These are phyloP conservation scores for Clarias platycephalus DNA, from an alignment of 2,797 vertebrate species.

Conservation along the genomic window DNA sequence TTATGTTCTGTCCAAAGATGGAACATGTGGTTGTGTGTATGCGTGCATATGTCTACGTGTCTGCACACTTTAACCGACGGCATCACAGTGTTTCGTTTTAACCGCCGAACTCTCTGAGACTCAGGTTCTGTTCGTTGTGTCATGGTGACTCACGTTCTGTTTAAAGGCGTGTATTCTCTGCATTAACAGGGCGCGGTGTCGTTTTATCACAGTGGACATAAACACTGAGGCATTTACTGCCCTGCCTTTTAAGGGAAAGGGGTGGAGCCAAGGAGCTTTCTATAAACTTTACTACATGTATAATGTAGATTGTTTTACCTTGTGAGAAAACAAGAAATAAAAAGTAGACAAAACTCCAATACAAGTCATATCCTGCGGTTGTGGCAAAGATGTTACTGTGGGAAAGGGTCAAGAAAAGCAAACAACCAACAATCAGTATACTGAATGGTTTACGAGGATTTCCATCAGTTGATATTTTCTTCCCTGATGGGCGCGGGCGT, in stretches of 20 bases:
- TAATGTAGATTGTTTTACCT: not conserved
- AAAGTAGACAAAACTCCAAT: not conserved
- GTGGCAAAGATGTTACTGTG: too few species aligned
- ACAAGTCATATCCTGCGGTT: not conserved
- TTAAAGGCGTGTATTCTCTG: not conserved
- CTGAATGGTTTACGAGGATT: too few species aligned
- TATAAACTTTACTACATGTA: not conserved
- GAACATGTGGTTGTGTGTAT: not conserved
- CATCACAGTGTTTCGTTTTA: not conserved
- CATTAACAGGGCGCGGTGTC: not conserved
- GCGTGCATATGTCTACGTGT: not conserved
- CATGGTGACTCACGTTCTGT: not conserved
- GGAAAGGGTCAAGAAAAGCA: too few species aligned
- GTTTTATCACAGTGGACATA: not conserved
- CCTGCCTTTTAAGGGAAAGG: not conserved
- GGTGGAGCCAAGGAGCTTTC: not conserved
- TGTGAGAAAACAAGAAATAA: not conserved
- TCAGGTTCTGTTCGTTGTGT: not conserved
- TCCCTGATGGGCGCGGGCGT: too few species aligned
- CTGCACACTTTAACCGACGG: too few species aligned
- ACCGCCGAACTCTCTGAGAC: not conserved
- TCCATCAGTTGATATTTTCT: too few species aligned
- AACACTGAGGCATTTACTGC: not conserved
- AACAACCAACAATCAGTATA: too few species aligned
- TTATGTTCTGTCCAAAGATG: constrained; percentile 7